Conservation (phyloP, 2,888 invertebrate species). For the Tetranychus piercei region DNA sequence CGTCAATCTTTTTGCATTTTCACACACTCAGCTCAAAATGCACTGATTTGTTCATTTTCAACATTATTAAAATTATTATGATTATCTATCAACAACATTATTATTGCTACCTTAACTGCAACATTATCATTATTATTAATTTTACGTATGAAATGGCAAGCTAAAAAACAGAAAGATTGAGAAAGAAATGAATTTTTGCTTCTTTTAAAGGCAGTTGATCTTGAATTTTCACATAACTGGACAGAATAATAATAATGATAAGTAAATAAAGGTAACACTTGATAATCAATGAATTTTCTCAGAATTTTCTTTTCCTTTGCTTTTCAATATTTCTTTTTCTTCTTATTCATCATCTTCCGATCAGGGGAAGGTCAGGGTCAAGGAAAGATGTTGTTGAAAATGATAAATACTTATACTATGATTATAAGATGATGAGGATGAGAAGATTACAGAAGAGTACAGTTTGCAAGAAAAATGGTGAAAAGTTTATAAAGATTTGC, state of each 20-base stretch:
- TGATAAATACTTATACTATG: too few species aligned
- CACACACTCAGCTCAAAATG: too few species aligned
- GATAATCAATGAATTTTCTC: background rate
- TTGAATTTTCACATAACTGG: background rate
- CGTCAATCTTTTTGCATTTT: too few species aligned
- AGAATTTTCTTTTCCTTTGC: background rate
- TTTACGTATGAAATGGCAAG: too few species aligned
- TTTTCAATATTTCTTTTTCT: background rate
- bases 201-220: too few species aligned
- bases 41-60: too few species aligned
- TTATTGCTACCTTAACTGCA: too few species aligned
- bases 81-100: too few species aligned
- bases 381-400: background rate
- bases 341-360: background rate
- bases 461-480: background rate
- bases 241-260: background rate
- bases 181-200: too few species aligned
- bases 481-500: background rate
- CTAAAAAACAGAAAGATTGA: too few species aligned
- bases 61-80: too few species aligned
- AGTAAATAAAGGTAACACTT: background rate
- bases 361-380: background rate
- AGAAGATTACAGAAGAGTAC: background rate
- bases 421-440: background rate
- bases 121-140: too few species aligned